Conservation (phyloP, 2,888 invertebrate genomes). For the Brassicogethes aeneus region DNA sequence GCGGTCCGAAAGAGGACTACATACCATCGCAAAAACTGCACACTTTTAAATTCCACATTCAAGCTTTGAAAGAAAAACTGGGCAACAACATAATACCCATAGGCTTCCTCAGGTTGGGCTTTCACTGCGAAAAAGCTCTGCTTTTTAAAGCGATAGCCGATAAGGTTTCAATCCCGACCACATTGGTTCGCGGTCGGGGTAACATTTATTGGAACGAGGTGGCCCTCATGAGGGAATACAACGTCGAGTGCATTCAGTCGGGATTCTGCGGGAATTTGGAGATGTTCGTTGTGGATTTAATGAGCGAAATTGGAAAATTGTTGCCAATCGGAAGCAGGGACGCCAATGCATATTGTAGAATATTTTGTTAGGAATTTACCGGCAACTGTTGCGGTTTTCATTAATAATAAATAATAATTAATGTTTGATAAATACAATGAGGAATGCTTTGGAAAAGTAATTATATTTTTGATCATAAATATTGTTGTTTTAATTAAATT, state of each 20-base stretch:
- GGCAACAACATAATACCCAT: conserved; percentile 44
- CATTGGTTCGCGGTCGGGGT: conserved; percentile 36
- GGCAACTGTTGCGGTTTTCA: too few relatives aligned
- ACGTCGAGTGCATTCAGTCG: conserved; percentile 10
- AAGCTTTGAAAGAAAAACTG: conserved; percentile 27
- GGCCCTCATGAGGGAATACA: conserved; percentile 16
- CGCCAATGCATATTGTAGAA: conserved; percentile 34
- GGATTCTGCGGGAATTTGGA: conserved; percentile 14
- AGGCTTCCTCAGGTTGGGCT: conserved; percentile 42
- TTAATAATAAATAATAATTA: too few relatives aligned
- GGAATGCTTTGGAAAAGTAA: too few relatives aligned
- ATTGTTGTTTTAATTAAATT: too few relatives aligned
- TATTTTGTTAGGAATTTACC: too few relatives aligned
- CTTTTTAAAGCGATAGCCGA: conserved; percentile 47
- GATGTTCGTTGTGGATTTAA: conserved; percentile 43
- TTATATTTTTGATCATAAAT: too few relatives aligned
- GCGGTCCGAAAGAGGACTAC: conserved; percentile 23
- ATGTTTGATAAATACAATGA: too few relatives aligned
- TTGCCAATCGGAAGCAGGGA: conserved; percentile 34
- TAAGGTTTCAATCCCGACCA: conserved; percentile 41
- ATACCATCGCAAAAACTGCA: conserved; percentile 23
- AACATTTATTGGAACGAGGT: conserved; percentile 38
- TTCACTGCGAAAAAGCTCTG: conserved; percentile 44
- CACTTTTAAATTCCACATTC: conserved; percentile 25
- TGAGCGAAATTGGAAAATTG: conserved; percentile 38